Base-by-base conservation (phyloP, 1,140 invertebrate species). In the Anthonomus grandis region DNA sequence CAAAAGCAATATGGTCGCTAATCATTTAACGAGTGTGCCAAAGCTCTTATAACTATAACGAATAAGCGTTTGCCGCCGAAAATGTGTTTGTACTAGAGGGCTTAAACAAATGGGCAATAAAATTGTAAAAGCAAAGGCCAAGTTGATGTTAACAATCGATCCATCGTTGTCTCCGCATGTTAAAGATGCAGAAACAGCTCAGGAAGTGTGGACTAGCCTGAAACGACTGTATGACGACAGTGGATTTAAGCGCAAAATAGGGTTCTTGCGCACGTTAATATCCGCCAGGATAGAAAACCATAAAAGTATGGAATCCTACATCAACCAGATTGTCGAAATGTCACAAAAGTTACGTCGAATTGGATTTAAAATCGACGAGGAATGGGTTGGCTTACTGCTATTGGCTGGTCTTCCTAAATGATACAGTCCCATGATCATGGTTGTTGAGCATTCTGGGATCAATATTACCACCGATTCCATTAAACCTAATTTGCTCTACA, bases 401-500 rank as follows among this genome's bases (percentile, higher is more conserved):
- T 31, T 31, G 27, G 27, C 27, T 8, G 27, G 27, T 8, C 27
- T 31, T 31, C 27, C 27, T 8, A n/a, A 31, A 31, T n/a, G 27
- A 6, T 31, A 8, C 27, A n/a, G 6, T n/a, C 27, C 27, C 6
- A 31, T 31, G n/a, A 31, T 31, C n/a, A n/a, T n/a, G n/a, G n/a
- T n/a, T n/a, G n/a, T n/a, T n/a, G n/a, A n/a, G n/a, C n/a, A n/a
- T n/a, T n/a, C n/a, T n/a, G n/a, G n/a, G n/a, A n/a, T n/a, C n/a
- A n/a, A n/a, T n/a, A n/a, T n/a, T n/a, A n/a, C 60, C 3, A 23
- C 57, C 4, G 60, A 63, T 21, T 13, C 18, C 4, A 51, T 56
- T 9, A 63, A 60, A 45, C 49, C 46, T 3, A 63, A 60, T 24
- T 31, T 60, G 34, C 53, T 52, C 13, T 15, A 56, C 34, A n/a